Conservation (phyloP, 2,888 invertebrate species). For the Helicoverpa assulta region DNA sequence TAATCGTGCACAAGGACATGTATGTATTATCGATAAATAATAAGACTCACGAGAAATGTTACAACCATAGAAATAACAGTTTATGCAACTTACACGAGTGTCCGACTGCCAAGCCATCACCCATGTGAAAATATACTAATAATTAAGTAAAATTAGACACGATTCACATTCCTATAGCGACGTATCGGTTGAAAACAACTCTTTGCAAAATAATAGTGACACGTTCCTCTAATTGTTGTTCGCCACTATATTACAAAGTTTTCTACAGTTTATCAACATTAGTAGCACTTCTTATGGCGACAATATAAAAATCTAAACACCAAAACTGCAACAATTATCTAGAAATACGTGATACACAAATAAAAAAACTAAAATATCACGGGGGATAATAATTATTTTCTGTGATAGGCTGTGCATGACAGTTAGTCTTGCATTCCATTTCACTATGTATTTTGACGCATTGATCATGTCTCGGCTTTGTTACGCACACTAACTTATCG, state of each 20-base stretch:
- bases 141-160: constrained; percentile 82
- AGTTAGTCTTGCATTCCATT: constrained; percentile 52
- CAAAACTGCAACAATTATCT: constrained; percentile 78
- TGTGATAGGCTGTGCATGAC: constrained; percentile 69
- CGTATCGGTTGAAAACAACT: constrained; percentile 84
- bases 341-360: constrained; percentile 85
- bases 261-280: constrained; percentile 76
- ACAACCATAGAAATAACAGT: constrained; percentile 54
- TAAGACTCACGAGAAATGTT: constrained; percentile 41
- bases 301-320: constrained; percentile 79
- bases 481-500: constrained; percentile 17
- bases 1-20: constrained; percentile 84
- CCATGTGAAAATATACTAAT: constrained; percentile 88
- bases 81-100: constrained; percentile 83
- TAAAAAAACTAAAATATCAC: constrained; percentile 87
- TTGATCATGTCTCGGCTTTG: constrained; percentile 22
- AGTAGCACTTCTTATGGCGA: constrained; percentile 71
- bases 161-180: constrained; percentile 85
- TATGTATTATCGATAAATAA: constrained; percentile 54
- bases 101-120: constrained; percentile 90
- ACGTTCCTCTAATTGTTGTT: constrained; percentile 83
- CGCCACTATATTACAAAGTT: constrained; percentile 71
- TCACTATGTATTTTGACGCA: constrained; percentile 25
- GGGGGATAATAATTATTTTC: constrained; percentile 78
- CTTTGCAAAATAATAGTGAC: constrained; percentile 84